These are phyloP conservation scores for Mythimna impura DNA, from an alignment of 2,888 invertebrate species.

Conservation along the genomic window DNA sequence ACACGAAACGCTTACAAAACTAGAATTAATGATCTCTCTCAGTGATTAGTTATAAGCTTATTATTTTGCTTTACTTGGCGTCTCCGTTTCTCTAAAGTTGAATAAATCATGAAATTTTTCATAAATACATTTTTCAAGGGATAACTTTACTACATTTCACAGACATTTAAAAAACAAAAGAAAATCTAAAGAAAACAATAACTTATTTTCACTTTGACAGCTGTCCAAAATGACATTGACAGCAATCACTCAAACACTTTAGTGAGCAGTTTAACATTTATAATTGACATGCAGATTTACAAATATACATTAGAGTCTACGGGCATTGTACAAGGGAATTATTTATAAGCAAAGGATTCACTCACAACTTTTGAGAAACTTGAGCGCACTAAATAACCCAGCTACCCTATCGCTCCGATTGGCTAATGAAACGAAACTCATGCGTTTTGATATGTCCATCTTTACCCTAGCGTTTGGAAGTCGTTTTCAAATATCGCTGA, in stretches of 20 bases:
- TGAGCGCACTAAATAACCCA: slow-evolving; percentile 74
- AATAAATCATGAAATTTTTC: slow-evolving; percentile 5
- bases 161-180: slow-evolving; percentile 20
- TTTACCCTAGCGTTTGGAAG: slow-evolving; percentile 70
- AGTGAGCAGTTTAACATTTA: slow-evolving; percentile 38
- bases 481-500: slow-evolving; percentile 23
- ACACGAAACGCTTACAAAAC: slow-evolving; percentile 81
- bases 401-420: slow-evolving; percentile 80
- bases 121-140: slow-evolving; percentile 24
- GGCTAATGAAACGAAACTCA: slow-evolving; percentile 66
- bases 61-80: slow-evolving; percentile 55
- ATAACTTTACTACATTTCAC: slow-evolving; percentile 25
- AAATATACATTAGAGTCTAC: slow-evolving; percentile 38
- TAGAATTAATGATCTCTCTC: slow-evolving; percentile 86
- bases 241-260: slow-evolving; percentile 27
- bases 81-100: slow-evolving; percentile 62
- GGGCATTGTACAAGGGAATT: slow-evolving; percentile 30
- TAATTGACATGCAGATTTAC: slow-evolving; percentile 60
- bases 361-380: slow-evolving; percentile 65
- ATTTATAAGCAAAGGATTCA: slow-evolving; percentile 9
- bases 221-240: slow-evolving; percentile 40
- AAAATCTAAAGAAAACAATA: slow-evolving; percentile 6
- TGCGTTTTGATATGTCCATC: slow-evolving; percentile 80
- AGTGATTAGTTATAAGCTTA: slow-evolving; percentile 81
- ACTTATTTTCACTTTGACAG: slow-evolving; percentile 25